phyloP scores from a whole-genome alignment of 2,888 invertebrate species.

The Lottia scabra region DNA sequence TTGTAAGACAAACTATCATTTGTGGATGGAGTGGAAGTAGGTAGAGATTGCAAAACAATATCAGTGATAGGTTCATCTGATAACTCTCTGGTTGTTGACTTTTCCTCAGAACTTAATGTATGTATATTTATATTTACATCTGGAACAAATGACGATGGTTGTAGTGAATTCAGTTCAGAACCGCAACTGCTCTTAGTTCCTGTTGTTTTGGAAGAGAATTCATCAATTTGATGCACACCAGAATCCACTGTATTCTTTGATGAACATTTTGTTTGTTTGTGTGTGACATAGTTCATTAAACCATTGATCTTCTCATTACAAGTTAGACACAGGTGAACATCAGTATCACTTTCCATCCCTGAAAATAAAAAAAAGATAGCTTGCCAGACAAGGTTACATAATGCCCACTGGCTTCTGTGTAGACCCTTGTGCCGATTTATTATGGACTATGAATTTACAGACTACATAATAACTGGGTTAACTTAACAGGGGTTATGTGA shows the following conservation, averaged over 20 bases:
- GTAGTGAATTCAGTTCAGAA: not conserved
- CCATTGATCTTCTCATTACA: constrained; percentile 87
- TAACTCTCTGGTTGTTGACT: not conserved
- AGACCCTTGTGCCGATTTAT: too few species aligned
- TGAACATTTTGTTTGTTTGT: constrained; percentile 80
- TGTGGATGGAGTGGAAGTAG: not conserved
- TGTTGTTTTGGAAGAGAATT: not conserved
- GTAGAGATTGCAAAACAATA: not conserved
- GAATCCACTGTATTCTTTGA: constrained; percentile 28
- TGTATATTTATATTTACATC: not conserved
- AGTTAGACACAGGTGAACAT: constrained; percentile 88
- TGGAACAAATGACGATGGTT: not conserved
- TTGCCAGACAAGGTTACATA: too few species aligned
- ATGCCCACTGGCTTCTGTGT: too few species aligned
- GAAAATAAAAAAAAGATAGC: not conserved
- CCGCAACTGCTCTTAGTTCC: not conserved
- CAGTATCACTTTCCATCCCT: constrained; percentile 74
- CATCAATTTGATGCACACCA: not conserved
- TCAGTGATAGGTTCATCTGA: not conserved
- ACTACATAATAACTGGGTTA: too few species aligned
- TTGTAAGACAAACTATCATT: not conserved
- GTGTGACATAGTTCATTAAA: constrained; percentile 86
- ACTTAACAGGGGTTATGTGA: too few species aligned
- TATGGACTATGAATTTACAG: too few species aligned
- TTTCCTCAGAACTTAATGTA: not conserved